Evolutionary conservation across 2,113 vertebrate genomes (phyloP).

Genomic region (Elephantulus edwardii): DNA sequence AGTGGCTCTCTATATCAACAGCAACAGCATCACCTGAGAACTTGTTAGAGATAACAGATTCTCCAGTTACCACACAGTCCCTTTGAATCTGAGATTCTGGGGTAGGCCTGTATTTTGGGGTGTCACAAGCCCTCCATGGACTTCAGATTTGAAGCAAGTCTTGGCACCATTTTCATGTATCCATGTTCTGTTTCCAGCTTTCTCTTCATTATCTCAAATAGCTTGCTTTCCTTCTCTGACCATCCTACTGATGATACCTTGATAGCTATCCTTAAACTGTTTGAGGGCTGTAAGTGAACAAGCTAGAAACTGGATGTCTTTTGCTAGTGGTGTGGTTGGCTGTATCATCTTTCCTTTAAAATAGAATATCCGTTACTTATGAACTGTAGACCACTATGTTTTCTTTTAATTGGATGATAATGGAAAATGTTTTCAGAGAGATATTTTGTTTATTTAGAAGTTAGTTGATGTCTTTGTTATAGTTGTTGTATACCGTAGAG

Average conservation of each 20-base stretch:
- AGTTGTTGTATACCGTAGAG: too few relatives aligned
- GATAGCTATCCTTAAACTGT: background rate
- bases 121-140: rapidly evolving
- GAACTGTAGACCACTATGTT: background rate
- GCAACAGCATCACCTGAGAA: background rate
- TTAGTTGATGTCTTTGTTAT: too few relatives aligned
- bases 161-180: rapidly evolving
- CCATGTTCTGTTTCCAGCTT: too few relatives aligned
- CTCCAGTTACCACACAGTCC: background rate
- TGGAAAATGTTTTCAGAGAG: background rate
- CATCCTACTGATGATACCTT: background rate
- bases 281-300: background rate
- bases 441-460: too few relatives aligned
- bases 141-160: too few relatives aligned
- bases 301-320: background rate
- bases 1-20: too few relatives aligned
- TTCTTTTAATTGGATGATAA: background rate
- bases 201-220: background rate
- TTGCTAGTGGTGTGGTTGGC: background rate
- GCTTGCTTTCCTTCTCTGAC: background rate
- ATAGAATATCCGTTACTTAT: background rate
- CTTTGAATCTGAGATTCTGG: background rate
- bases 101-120: background rate
- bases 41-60: background rate
- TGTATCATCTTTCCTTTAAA: background rate